Conservation (phyloP, 2,888 invertebrate genomes). For the Acrobasis suavella region DNA sequence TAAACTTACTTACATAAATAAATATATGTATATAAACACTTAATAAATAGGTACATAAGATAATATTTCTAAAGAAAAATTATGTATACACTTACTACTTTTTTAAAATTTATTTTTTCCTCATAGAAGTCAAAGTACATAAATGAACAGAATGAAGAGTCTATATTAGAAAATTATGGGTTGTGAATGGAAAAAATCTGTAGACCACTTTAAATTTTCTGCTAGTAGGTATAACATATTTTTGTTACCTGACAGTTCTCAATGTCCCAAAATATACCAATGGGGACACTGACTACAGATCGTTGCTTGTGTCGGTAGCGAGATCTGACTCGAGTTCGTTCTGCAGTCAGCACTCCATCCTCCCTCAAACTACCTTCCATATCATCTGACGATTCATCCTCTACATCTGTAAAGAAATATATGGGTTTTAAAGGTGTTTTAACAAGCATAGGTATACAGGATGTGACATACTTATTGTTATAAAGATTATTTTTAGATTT, state of each 20-base stretch:
- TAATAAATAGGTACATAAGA: too few relatives aligned
- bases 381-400: conserved; percentile 74
- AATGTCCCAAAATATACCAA: conserved; percentile 97
- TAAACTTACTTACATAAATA: too few relatives aligned
- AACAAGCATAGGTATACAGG: neutral
- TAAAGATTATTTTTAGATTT: neutral
- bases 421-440: neutral
- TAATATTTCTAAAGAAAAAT: too few relatives aligned
- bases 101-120: too few relatives aligned
- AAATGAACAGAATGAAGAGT: too few relatives aligned
- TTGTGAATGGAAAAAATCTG: too few relatives aligned
- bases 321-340: conserved; percentile 64
- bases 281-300: conserved; percentile 71
- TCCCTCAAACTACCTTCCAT: conserved; percentile 53
- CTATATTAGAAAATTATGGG: too few relatives aligned
- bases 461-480: neutral
- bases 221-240: too few relatives aligned
- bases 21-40: too few relatives aligned
- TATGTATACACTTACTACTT: too few relatives aligned
- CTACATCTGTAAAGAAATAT: conserved; percentile 54
- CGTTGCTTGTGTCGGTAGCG: conserved; percentile 67
- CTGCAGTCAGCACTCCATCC: conserved; percentile 54
- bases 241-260: conserved; percentile 90
- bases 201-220: too few relatives aligned
- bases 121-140: too few relatives aligned